phyloP scores from a whole-genome alignment of 2,888 invertebrate genomes.

The Furcula furcula region DNA sequence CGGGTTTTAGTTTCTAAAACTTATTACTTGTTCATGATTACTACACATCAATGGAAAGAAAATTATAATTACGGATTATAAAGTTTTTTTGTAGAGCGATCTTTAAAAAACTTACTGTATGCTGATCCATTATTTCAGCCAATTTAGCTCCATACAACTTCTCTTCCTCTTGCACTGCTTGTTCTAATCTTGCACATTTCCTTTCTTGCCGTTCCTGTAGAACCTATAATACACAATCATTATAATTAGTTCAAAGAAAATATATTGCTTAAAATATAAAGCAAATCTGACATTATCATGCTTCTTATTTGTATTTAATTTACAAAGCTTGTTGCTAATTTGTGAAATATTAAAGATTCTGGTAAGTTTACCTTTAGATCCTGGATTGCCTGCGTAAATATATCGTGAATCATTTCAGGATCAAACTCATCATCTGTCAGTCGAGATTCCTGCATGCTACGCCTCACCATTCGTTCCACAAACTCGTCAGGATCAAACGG shows the following conservation, averaged over 20 bases:
- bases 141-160: constrained; percentile 90
- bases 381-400: constrained; percentile 96
- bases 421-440: constrained; percentile 86
- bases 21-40: no score
- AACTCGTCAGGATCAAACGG: constrained; percentile 98
- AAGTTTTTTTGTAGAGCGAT: no score
- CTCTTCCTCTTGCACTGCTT: constrained; percentile 92
- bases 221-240: constrained; percentile 62
- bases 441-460: constrained; percentile 90
- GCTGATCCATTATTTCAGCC: constrained; percentile 90
- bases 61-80: no score
- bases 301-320: no score
- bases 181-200: constrained; percentile 92
- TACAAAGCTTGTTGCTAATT: no score
- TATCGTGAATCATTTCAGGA: constrained; percentile 93
- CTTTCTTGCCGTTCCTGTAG: constrained; percentile 92
- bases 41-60: no score
- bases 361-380: constrained; percentile 84
- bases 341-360: no score
- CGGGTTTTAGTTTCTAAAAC: no score
- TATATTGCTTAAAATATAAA: not conserved
- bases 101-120: constrained; percentile 89
- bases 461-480: constrained; percentile 97
- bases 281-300: not conserved
- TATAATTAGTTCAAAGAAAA: no score